Evolutionary conservation across 2,888 invertebrate genomes (phyloP), one percentile per base, ranked within the genome.

Genomic region (Ashinkailepas kermadecensis): DNA sequence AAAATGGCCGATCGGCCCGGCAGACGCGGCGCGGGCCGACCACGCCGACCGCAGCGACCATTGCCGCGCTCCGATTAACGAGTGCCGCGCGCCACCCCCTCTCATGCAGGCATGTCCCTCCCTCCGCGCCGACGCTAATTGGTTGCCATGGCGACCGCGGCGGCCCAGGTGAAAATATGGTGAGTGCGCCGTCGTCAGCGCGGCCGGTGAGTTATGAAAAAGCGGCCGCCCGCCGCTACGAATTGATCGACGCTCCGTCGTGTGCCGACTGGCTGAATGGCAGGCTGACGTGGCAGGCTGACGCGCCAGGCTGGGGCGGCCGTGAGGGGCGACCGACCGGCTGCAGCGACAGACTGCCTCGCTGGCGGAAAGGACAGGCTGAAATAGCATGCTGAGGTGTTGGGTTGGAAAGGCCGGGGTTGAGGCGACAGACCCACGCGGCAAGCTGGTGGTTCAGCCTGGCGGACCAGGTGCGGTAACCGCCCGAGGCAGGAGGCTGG

Each of bases 131-230:
- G 25, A 23, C 18, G 67, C 25, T 67, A 67, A 67, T 67, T 67
- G 67, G 67, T 67, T 67, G 67, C 67, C 67, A 67, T 67, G 67
- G 67, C 25, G 67, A 67, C 67, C 12, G n/a, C 25, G 67, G 67
- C 67, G 67, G 13, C 67, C 25, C 67, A 25, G 67, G 67, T 67
- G 67, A 67, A 67, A 67, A 67, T 67, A 25, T 25, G 67, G 67
- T 25, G 67, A 67, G 67, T n/a, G 67, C 25, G 11, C 12, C 67
- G 67, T 12, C 67, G 7, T n/a, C 65, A n/a, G n/a, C 23, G 65
- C 65, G 65, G 18, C 39, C 39, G 39, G 39, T n/a, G 67, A 65
- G 25, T 25, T 25, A n/a, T 67, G 67, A n/a, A n/a, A 62, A 67
- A 67, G 67, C 25, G 67, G 67, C 10, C 12, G 12, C 65, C n/a